Base-by-base conservation (phyloP, 2,113 vertebrate species). In the Caranx ignobilis region DNA sequence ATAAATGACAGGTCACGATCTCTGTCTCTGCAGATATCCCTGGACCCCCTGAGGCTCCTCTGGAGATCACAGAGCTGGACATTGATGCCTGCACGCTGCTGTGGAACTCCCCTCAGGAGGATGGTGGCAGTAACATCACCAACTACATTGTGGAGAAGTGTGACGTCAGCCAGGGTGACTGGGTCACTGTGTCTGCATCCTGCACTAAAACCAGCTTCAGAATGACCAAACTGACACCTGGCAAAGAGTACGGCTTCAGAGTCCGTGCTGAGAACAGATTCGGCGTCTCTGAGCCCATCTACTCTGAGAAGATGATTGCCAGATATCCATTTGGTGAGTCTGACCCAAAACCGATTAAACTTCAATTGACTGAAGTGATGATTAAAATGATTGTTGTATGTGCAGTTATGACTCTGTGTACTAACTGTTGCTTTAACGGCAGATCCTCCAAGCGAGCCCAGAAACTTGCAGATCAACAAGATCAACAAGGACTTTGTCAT, bases 121-220 rank as follows among this genome's bases (percentile, higher is more conserved):
- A 99, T 41, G 98, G 98, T 54, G 98, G 98, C 85, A 99, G 97
- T 89, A 96, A 95, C 86, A 99, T 99, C 88, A 99, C 97, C 62
- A 99, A 97, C 90, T 99, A 99, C 67, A 91, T 99, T 41, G 96
- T 99, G 85, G 98, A 99, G 85, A 98, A 97, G 84, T 99, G 98
- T 91, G 98, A 99, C 2, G 92, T 98, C 15, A 97, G 95, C 88
- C 94, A 96, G 82, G 98, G 98, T 3, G 97, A 99, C 64, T 99
- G 98, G 98, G 82, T 99, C 77, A 96, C 96, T 0, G 95, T 95
- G 45, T 86, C 96, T 11, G 68, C 96, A 74, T 97, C 97, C 68
- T 98, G 98, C 88, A 98, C 97, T 52, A 98, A 97, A 92, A 98
- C 97, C 71, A 97, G 94, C 89, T 99, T 96, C 90, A 96, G 95